phyloP scores from a whole-genome alignment of 2,113 vertebrate species.

The Falcunculus frontatus region DNA sequence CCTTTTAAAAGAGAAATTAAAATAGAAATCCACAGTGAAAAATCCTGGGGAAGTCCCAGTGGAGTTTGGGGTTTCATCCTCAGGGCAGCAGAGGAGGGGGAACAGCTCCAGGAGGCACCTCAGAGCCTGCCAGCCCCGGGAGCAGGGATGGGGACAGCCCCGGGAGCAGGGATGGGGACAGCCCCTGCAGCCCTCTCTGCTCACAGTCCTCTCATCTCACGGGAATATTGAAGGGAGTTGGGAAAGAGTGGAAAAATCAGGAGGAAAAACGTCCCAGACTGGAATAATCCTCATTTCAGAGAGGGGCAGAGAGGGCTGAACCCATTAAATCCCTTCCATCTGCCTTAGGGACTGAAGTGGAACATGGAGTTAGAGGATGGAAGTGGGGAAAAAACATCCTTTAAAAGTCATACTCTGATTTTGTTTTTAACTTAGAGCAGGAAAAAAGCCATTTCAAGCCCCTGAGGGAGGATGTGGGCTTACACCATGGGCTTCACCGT shows the following conservation, averaged over 20 bases:
- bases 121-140: not conserved
- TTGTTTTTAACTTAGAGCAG: not conserved
- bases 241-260: not conserved
- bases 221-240: not conserved
- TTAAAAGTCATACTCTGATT: not conserved
- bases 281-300: not conserved
- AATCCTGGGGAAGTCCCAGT: not conserved
- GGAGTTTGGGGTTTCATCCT: not conserved
- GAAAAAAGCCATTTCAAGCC: not conserved
- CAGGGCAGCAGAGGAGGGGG: not conserved
- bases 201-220: not conserved
- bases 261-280: not conserved
- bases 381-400: not conserved
- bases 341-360: not conserved
- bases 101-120: not conserved
- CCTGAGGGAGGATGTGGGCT: conserved; percentile 73
- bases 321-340: not conserved
- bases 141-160: no score
- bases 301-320: not conserved
- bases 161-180: not conserved
- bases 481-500: conserved; percentile 76
- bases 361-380: not conserved
- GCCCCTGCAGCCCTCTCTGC: not conserved
- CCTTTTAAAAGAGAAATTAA: not conserved
- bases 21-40: not conserved